These are phyloP conservation scores for Danio rerio DNA, from an alignment of 2,113 vertebrate species.

Conservation along the genomic window GRCz12tu NC_133198.1:2634001-2634500, in stretches of 20 bases:
- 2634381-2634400: background rate
- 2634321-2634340: conserved; percentile 62
- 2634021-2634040: background rate
- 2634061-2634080: background rate
- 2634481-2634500: too few species aligned
- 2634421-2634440: background rate
- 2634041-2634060: background rate
- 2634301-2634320: conserved; percentile 38
- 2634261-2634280: conserved; percentile 41
- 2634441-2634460: too few species aligned
- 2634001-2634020: background rate
- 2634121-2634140: background rate
- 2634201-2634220: conserved; percentile 64
- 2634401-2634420: background rate
- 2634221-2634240: conserved; percentile 64
- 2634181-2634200: conserved; percentile 17
- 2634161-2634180: conserved; percentile 50
- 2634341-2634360: conserved; percentile 63
- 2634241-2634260: conserved; percentile 61
- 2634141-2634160: background rate
- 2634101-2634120: background rate
- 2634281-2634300: conserved; percentile 25
- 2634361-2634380: background rate
- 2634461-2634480: too few species aligned
- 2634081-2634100: background rate